Evolutionary conservation across 2,113 vertebrate species (phyloP).

Genomic region (Tachysurus vachellii): DNA sequence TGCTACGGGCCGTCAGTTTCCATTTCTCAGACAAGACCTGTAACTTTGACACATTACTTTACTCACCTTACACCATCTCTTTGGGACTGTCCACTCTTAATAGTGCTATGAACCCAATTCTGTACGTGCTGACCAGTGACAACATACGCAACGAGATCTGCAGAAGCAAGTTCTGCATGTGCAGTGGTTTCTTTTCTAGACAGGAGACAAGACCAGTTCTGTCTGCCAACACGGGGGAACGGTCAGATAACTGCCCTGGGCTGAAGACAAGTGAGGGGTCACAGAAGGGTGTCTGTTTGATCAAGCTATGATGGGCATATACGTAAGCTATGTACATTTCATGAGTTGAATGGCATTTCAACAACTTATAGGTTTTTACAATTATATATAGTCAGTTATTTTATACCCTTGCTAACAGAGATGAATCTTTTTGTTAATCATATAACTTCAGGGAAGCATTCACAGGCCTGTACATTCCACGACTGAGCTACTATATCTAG

Average conservation of each 20-base stretch:
- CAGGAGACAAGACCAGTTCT: not conserved
- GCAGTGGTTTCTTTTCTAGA: slow-evolving; percentile 22
- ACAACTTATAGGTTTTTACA: not conserved
- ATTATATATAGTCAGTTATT: not conserved
- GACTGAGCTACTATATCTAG: not conserved
- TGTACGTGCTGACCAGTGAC: slow-evolving; percentile 85
- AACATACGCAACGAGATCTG: slow-evolving; percentile 66
- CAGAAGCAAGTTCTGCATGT: slow-evolving; percentile 50
- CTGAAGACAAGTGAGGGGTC: not conserved
- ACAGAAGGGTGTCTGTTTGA: not conserved
- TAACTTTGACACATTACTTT: slow-evolving; percentile 69
- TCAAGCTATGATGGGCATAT: not conserved
- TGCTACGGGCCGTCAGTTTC: slow-evolving; percentile 69
- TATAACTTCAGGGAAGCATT: not conserved
- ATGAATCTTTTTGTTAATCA: not conserved
- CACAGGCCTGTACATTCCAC: not conserved
- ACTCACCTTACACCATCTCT: slow-evolving; percentile 64
- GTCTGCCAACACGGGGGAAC: not conserved
- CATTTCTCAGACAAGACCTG: slow-evolving; percentile 50
- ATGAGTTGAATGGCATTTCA: not conserved
- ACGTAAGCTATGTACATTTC: not conserved
- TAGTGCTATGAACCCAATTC: slow-evolving; percentile 90
- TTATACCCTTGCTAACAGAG: not conserved
- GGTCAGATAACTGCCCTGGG: not conserved
- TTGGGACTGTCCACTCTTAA: slow-evolving; percentile 89